Base-by-base conservation (phyloP, 1,140 invertebrate species). In the Panagrolaimus sp. region DNA sequence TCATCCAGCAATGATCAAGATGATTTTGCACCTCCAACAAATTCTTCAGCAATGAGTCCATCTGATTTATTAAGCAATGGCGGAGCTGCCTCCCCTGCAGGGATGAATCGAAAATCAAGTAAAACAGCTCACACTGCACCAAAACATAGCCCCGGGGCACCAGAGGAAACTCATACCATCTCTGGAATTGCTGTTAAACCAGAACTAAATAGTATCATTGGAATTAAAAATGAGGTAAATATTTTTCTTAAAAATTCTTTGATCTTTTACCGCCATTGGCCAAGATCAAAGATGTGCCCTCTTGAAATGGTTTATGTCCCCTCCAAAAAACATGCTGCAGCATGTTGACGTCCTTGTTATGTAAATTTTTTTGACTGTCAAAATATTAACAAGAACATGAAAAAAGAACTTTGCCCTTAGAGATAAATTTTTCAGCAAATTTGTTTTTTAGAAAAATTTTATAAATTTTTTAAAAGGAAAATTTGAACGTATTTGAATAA, bases 101-200 rank as follows among this genome's bases (percentile, higher is more conserved):
- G 52, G 10, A 38, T 38, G 32, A 38, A 38, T 38, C 12, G 52
- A 8, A 58, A 58, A 28, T 26, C 21, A 21, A 58, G 52, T 21
- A 58, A 58, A 26, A 63, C 71, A 1, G 72, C 72, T 5, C 64
- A 73, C 47, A 44, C 73, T 10, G 71, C 73, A 12, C 58, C 67
- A 43, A 66, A 73, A 21, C 73, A 75, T 55, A 75, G 73, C 48
- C 74, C 74, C 0, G 74, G 75, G 14, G 67, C 65, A 0, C 74
- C 74, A 21, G 74, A 76, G 70, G 71, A 76, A 32, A 68, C 74
- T 21, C 73, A 75, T 48, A 77, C 73, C 15, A 62, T 46, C 17
- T 45, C 44, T 1, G 32, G 24, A 12, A n/a, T 14, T 32, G 43
- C 73, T 1, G 32, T 44, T 2, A 38, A 38, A 38, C 2, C 5